A percentile compares a stretch with the other conserved stretches of the same genome.
phyloP scores from a whole-genome alignment of 2,113 vertebrate genomes.

The Phalacrocorax aristotelis region DNA sequence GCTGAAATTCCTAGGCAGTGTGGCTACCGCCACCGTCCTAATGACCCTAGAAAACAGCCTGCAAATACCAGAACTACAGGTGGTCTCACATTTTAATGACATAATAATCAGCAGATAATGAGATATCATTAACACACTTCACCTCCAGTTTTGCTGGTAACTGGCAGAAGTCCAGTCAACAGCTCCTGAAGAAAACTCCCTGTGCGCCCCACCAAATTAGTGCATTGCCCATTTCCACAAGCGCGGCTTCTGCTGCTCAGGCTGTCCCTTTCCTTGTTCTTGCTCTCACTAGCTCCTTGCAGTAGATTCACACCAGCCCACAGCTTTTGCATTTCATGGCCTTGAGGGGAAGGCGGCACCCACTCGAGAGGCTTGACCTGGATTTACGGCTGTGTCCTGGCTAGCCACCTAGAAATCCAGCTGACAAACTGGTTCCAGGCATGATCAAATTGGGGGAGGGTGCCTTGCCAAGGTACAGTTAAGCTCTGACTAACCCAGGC shows the following conservation, averaged over 20 bases:
- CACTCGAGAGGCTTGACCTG: background rate
- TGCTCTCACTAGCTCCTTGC: background rate
- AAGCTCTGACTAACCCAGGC: background rate
- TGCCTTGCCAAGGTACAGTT: background rate
- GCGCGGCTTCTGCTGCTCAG: background rate
- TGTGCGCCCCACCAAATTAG: background rate
- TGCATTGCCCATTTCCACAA: background rate
- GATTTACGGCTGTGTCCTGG: background rate
- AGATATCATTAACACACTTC: slow-evolving; percentile 18
- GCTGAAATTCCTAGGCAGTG: background rate
- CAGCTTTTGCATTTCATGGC: background rate
- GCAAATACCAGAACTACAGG: background rate
- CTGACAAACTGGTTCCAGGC: background rate
- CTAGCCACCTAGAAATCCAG: background rate
- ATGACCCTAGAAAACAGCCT: background rate
- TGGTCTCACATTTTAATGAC: slow-evolving; percentile 17
- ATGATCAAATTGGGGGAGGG: background rate
- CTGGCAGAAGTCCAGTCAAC: background rate
- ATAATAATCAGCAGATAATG: slow-evolving; percentile 29
- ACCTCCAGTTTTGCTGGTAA: background rate
- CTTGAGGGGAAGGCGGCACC: background rate
- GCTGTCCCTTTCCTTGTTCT: background rate
- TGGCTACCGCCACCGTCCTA: background rate
- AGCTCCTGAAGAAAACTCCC: background rate
- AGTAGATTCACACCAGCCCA: background rate